phyloP scores from a whole-genome alignment of 2,113 vertebrate genomes.

The Nycticryphes semicollaris region DNA sequence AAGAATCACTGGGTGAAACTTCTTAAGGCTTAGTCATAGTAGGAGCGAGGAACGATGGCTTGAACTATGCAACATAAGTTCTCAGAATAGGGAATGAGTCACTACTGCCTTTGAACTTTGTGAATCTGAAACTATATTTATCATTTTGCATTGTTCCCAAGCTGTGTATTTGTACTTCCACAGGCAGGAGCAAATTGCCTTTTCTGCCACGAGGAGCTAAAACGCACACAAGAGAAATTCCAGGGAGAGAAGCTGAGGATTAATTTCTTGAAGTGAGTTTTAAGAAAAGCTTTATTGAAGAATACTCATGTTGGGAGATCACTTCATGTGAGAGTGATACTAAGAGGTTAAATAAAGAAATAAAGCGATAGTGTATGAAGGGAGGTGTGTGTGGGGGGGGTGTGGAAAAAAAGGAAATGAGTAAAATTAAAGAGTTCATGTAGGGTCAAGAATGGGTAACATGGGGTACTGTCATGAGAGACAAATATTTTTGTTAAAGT shows the following conservation, averaged over 20 bases:
- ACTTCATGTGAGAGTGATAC: not conserved
- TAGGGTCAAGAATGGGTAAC: not conserved
- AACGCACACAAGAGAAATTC: not conserved
- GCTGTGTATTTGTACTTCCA: not conserved
- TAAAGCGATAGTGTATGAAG: not conserved
- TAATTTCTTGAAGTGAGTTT: not conserved
- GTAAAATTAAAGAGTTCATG: not conserved
- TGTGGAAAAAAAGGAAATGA: not conserved
- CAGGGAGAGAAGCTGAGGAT: not conserved
- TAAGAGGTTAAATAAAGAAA: not conserved
- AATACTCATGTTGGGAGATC: not conserved
- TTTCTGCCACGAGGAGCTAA: not conserved
- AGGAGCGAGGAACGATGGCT: not conserved
- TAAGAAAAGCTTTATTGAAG: not conserved
- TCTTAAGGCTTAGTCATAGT: slow-evolving; percentile 28
- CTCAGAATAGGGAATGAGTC: slow-evolving; percentile 53
- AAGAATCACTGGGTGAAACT: not conserved
- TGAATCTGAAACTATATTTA: slow-evolving; percentile 52
- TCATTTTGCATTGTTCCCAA: slow-evolving; percentile 40
- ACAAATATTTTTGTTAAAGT: not conserved
- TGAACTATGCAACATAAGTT: slow-evolving; percentile 43
- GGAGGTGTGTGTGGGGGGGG: too few relatives aligned
- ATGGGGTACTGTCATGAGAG: not conserved
- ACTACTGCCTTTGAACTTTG: slow-evolving; percentile 35
- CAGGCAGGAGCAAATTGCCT: not conserved